Evolutionary conservation across 2,113 vertebrate species (phyloP).

Genomic region (Ailuropoda melanoleuca): DNA sequence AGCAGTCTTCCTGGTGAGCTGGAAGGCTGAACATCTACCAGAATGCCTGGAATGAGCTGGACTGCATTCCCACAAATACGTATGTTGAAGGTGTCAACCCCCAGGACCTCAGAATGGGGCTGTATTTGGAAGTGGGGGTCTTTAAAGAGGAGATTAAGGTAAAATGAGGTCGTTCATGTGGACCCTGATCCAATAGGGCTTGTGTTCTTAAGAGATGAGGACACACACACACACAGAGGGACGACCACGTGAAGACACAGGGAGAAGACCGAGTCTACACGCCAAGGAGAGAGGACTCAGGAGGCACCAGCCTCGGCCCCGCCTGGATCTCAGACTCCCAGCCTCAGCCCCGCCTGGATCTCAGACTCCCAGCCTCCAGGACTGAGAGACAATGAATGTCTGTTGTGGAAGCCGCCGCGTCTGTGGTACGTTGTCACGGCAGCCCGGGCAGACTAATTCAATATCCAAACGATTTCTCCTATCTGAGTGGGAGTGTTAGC

Average conservation of each 20-base stretch:
- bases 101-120: background rate
- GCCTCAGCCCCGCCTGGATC: background rate
- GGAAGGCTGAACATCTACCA: no score
- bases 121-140: background rate
- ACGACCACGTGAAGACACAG: background rate
- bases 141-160: background rate
- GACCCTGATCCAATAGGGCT: background rate
- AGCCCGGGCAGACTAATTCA: background rate
- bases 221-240: background rate
- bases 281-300: background rate
- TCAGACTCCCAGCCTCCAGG: background rate
- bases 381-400: background rate
- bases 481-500: rapidly evolving
- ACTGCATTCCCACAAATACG: background rate
- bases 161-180: background rate
- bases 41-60: background rate
- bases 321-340: background rate
- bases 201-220: background rate
- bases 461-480: background rate
- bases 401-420: rapidly evolving
- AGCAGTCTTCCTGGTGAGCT: background rate
- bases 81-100: background rate
- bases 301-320: background rate
- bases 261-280: background rate
- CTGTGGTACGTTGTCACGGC: no score